These are phyloP conservation scores for Luperina testacea DNA, from an alignment of 2,888 invertebrate species.

Conservation along the genomic window DNA sequence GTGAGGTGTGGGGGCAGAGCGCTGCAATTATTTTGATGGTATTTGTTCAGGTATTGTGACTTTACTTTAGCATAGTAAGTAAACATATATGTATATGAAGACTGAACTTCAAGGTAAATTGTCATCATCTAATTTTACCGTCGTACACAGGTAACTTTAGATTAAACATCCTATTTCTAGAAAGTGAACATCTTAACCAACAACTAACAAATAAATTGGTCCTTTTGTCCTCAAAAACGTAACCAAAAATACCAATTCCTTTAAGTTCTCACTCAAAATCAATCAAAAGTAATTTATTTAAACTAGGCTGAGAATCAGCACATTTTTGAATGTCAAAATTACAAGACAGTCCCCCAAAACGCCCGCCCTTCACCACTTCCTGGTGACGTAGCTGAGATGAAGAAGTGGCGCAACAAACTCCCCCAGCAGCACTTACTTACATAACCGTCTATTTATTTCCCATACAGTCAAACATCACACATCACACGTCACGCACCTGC, in stretches of 20 bases:
- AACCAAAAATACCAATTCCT: neutral
- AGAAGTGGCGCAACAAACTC: neutral
- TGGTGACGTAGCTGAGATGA: neutral
- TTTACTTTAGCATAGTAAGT: neutral
- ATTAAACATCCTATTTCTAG: too few relatives aligned
- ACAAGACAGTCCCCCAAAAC: too few relatives aligned
- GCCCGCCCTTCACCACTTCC: neutral
- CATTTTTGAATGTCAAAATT: neutral
- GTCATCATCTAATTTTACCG: neutral
- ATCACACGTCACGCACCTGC: constrained; percentile 64
- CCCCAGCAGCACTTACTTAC: constrained; percentile 4
- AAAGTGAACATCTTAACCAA: neutral
- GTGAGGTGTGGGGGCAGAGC: neutral
- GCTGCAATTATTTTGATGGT: constrained; percentile 59
- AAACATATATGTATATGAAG: too few relatives aligned
- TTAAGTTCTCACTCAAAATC: neutral
- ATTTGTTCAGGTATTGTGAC: constrained; percentile 55
- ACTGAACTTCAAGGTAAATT: neutral
- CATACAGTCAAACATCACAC: constrained; percentile 52
- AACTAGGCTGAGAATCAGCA: neutral
- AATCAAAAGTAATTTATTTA: neutral
- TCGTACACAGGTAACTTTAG: neutral
- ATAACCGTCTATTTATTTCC: constrained; percentile 48
- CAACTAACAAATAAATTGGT: neutral
- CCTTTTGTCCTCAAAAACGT: neutral